These are phyloP conservation scores for Scotopteryx bipunctaria DNA, from an alignment of 2,888 invertebrate species.

Conservation along the genomic window DNA sequence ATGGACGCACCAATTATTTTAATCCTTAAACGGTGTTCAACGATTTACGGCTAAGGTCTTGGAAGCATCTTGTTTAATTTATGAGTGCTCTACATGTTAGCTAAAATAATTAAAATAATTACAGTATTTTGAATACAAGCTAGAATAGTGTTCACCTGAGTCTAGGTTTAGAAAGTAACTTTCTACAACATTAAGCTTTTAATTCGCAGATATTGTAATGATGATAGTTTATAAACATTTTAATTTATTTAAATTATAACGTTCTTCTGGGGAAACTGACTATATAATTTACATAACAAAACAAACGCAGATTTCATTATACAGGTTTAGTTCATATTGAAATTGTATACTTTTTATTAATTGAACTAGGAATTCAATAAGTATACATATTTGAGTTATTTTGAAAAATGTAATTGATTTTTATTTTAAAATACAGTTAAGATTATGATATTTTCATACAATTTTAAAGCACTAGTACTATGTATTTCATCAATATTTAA, in stretches of 20 bases:
- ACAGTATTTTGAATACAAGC: neutral
- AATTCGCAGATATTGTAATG: constrained; percentile 16
- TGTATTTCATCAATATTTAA: neutral
- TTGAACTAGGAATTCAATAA: too few species aligned
- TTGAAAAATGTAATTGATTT: too few species aligned
- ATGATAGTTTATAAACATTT: constrained; percentile 15
- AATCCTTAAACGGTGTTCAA: constrained; percentile 16
- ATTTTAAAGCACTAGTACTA: neutral
- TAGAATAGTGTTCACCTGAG: neutral
- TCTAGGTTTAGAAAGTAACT: constrained; percentile 28
- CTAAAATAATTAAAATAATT: too few species aligned
- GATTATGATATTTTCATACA: neutral
- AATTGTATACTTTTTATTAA: neutral
- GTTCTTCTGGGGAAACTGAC: constrained; percentile 21
- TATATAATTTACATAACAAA: constrained; percentile 31
- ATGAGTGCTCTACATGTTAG: neutral
- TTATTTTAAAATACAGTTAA: neutral
- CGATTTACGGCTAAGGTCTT: constrained; percentile 4
- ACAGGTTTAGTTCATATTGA: constrained; percentile 16
- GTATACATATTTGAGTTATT: too few species aligned
- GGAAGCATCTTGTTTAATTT: too few species aligned
- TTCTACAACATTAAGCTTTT: constrained; percentile 19
- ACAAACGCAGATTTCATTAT: constrained; percentile 21
- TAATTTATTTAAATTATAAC: constrained; percentile 27
- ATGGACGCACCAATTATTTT: constrained; percentile 21